A percentile compares a stretch with the other conserved stretches of the same genome.
phyloP scores from a whole-genome alignment of 2,797 vertebrate genomes.

The Kryptopterus vitreolus region DNA sequence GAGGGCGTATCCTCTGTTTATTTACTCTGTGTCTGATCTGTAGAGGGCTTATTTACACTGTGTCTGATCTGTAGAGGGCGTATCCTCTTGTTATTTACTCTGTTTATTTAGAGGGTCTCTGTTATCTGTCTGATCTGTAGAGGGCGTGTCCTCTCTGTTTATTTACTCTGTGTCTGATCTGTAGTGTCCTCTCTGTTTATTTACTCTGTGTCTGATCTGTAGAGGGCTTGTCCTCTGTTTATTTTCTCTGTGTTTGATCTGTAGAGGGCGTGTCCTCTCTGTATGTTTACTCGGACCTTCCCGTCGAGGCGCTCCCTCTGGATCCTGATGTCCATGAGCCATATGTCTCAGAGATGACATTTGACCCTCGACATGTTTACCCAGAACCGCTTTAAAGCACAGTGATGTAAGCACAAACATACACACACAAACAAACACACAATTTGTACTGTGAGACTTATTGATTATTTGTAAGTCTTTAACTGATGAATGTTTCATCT shows the following conservation, averaged over 20 bases:
- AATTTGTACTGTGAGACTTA: no score
- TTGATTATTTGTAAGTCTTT: no score
- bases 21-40: constrained; percentile 8
- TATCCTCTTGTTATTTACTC: not conserved
- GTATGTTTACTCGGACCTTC: constrained; percentile 69
- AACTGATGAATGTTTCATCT: not conserved
- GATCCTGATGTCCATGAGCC: constrained; percentile 70
- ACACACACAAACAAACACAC: no score
- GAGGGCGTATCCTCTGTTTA: not conserved
- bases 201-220: constrained; percentile 33
- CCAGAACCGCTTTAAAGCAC: constrained; percentile 72
- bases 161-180: not conserved
- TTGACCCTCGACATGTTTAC: constrained; percentile 71
- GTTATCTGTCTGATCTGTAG: not conserved
- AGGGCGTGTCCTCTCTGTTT: not conserved
- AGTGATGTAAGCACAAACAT: not conserved
- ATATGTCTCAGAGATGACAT: constrained; percentile 71
- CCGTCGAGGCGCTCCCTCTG: constrained; percentile 66
- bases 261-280: constrained; percentile 66
- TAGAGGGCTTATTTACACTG: no score
- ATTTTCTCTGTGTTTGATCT: not conserved
- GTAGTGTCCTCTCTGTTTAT: constrained; percentile 43
- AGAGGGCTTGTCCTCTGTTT: constrained; percentile 49
- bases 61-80: constrained; percentile 57
- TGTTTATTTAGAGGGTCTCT: no score